Evolutionary conservation across 2,888 invertebrate species (phyloP).

Genomic region (Leucophenga maculata): DNA sequence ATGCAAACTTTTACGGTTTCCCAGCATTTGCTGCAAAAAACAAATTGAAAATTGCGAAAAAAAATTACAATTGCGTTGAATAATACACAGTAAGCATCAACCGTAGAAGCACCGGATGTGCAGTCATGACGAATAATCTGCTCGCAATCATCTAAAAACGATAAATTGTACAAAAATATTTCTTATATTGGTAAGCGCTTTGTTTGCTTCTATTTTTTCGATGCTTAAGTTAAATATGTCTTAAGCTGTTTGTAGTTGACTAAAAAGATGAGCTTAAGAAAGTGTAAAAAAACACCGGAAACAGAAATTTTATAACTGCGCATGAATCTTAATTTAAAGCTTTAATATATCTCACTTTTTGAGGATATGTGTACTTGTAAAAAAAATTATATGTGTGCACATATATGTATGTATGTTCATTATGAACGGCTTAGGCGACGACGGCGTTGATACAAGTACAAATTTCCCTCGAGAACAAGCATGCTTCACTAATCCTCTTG

Average conservation of each 20-base stretch:
- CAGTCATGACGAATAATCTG: slow-evolving; percentile 64
- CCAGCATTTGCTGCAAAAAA: slow-evolving; percentile 51
- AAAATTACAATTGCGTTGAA: no score
- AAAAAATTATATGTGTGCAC: slow-evolving; percentile 19
- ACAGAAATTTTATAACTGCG: background rate
- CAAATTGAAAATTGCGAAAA: slow-evolving; percentile 58
- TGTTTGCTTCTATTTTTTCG: slow-evolving; percentile 2
- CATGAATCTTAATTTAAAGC: no score
- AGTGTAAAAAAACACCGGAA: background rate
- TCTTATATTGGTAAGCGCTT: background rate
- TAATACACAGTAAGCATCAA: slow-evolving; percentile 17
- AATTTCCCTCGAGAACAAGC: slow-evolving; percentile 66
- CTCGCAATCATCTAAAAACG: slow-evolving; percentile 35
- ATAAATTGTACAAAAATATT: slow-evolving; percentile 13
- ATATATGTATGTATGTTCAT: slow-evolving; percentile 62
- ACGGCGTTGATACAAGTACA: no score
- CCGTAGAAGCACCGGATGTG: slow-evolving; percentile 45
- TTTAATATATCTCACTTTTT: no score
- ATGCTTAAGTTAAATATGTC: background rate
- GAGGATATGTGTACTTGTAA: no score
- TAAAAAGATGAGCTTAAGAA: background rate
- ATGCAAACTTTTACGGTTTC: slow-evolving; percentile 57
- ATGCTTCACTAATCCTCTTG: background rate
- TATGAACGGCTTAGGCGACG: slow-evolving; percentile 72
- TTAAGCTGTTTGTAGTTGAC: slow-evolving; percentile 18